phyloP scores from a whole-genome alignment of 1,140 invertebrate species.

The Coptotermes formosanus region DNA sequence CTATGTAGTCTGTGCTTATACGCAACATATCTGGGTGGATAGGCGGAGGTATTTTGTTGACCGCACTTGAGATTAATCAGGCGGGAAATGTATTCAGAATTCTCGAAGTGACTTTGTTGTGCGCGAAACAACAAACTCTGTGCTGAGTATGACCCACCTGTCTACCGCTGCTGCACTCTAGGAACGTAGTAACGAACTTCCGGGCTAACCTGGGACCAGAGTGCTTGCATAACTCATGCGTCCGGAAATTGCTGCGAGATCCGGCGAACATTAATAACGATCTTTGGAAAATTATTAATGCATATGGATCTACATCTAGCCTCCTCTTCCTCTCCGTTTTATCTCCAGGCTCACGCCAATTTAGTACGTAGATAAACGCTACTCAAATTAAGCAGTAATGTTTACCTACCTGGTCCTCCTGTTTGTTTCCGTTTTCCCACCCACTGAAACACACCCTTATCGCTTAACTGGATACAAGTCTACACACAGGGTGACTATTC shows the following conservation, averaged over 20 bases:
- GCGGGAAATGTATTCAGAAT: no score
- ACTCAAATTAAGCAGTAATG: no score
- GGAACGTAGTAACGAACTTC: not conserved
- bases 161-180: not conserved
- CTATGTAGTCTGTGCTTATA: no score
- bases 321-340: no score
- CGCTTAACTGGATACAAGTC: not conserved
- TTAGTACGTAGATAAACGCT: not conserved
- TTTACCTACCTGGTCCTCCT: not conserved
- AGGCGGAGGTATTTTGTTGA: no score
- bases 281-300: conserved; percentile 12
- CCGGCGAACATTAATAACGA: not conserved
- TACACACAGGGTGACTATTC: not conserved
- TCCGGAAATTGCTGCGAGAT: conserved; percentile 1
- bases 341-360: no score
- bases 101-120: not conserved
- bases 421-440: not conserved
- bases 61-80: no score
- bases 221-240: not conserved
- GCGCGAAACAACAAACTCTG: not conserved
- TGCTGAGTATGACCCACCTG: not conserved
- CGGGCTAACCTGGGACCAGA: not conserved
- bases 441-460: not conserved
- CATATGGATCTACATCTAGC: not conserved
- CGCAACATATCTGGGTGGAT: no score